phyloP scores from a whole-genome alignment of 2,113 vertebrate genomes.

The Chauna torquata region DNA sequence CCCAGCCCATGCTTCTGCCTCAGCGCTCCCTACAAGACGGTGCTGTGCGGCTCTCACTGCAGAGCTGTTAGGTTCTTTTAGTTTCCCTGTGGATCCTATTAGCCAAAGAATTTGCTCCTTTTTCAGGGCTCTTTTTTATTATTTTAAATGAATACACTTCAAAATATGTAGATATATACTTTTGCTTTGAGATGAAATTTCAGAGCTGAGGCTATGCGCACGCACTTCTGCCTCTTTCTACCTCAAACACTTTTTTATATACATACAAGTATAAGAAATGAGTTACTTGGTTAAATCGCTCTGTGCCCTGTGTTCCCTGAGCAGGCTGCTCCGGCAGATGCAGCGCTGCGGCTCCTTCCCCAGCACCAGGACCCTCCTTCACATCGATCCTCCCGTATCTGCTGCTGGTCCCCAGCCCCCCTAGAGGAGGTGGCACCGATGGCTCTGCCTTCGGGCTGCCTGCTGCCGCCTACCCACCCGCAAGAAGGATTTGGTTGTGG shows the following conservation, averaged over 20 bases:
- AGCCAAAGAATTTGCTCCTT: conserved; percentile 43
- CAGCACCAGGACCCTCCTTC: not conserved
- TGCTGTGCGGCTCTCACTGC: not conserved
- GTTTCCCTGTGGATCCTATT: conserved; percentile 64
- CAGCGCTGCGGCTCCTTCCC: not conserved
- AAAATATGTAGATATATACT: not conserved
- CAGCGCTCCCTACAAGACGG: not conserved
- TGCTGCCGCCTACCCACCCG: not conserved
- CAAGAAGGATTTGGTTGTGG: not conserved
- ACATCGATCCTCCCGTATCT: not conserved
- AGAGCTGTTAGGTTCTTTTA: conserved; percentile 5
- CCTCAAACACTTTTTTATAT: not conserved
- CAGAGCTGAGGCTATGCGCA: not conserved
- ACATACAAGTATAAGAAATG: not conserved
- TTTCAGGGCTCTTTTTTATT: conserved; percentile 28
- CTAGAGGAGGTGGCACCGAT: not conserved
- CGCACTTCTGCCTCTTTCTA: not conserved
- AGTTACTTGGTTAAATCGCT: not conserved
- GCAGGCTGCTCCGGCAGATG: not conserved
- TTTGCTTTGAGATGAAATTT: conserved; percentile 10
- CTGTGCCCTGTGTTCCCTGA: not conserved
- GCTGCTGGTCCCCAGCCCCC: not conserved
- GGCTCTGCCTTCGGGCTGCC: not conserved
- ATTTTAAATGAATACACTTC: conserved; percentile 43
- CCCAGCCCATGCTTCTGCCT: not conserved